Evolutionary conservation across 2,113 vertebrate species (phyloP).

Genomic region (Prionailurus bengalensis): DNA sequence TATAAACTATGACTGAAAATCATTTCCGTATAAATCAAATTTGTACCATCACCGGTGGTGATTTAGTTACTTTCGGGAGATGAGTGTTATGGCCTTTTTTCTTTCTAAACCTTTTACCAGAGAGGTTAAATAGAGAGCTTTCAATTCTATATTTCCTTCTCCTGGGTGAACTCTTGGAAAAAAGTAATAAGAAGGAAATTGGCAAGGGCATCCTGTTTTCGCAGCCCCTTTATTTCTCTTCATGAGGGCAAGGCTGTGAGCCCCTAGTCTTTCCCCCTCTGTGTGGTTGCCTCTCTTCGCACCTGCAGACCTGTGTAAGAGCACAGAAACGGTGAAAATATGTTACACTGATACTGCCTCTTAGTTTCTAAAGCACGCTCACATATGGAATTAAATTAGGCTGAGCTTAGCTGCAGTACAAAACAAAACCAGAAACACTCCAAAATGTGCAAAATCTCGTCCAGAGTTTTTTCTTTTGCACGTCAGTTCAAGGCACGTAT

Average conservation of each 20-base stretch:
- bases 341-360: neutral
- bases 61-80: neutral
- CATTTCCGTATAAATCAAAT: conserved; percentile 17
- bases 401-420: neutral
- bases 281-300: neutral
- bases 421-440: neutral
- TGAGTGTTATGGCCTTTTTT: neutral
- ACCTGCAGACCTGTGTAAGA: neutral
- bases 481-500: accelerated
- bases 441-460: neutral
- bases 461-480: neutral
- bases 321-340: neutral
- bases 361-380: neutral
- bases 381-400: neutral
- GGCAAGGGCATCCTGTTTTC: neutral
- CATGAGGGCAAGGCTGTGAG: neutral
- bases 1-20: neutral
- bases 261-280: neutral
- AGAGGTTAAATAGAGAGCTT: neutral
- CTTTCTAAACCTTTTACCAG: neutral
- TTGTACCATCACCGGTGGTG: neutral
- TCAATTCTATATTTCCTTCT: neutral
- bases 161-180: neutral
- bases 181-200: neutral
- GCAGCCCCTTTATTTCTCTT: neutral